Evolutionary conservation across 2,888 invertebrate genomes (phyloP), one percentile per base, ranked within the genome.

Genomic region (Trichogramma dendrolimi): DNA sequence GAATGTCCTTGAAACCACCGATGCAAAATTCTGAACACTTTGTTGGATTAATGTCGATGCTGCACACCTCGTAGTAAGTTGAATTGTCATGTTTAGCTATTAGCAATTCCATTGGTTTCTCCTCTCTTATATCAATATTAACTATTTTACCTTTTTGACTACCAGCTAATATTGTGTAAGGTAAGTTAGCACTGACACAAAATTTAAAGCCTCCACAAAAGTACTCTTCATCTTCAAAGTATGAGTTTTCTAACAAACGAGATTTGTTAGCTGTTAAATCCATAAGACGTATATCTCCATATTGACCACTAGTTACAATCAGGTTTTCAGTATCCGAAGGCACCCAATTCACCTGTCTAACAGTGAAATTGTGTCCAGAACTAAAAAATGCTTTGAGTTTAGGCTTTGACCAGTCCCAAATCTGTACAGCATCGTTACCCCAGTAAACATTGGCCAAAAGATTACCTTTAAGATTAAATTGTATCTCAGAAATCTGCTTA

Each of bases 381-480:
- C 42, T 54, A 40, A 57, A 57, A 49, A 54, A 57, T n/a, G 48
- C 54, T 54, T 38, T 7, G 7, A 49, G 5, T n/a, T 43, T 60
- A 6, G 8, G 11, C 4, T 41, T 57, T 14, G 39, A 41, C 56
- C 59, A 62, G 43, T 59, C 56, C 55, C 56, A 62, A 48, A 62
- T 55, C 49, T 59, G 62, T 38, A 63, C 53, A 40, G 46, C 5
- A 53, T 63, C 63, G 40, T 63, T 53, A 4, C 55, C 60, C 56
- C 63, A 63, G 27, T 42, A 60, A 2, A 52, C 56, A 52, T 56
- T 60, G 4, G 59, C 63, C 10, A 63, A 40, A 4, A 63, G 44
- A 41, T 63, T 59, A 38, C 60, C 59, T 58, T 63, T 63, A 49
- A 44, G 48, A 42, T 63, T 60, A 38, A 63, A 63, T n/a, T 60